A percentile compares a stretch with the other conserved stretches of the same genome.
phyloP scores from a whole-genome alignment of 2,797 vertebrate species.

The Toxotes lorentzi region DNA sequence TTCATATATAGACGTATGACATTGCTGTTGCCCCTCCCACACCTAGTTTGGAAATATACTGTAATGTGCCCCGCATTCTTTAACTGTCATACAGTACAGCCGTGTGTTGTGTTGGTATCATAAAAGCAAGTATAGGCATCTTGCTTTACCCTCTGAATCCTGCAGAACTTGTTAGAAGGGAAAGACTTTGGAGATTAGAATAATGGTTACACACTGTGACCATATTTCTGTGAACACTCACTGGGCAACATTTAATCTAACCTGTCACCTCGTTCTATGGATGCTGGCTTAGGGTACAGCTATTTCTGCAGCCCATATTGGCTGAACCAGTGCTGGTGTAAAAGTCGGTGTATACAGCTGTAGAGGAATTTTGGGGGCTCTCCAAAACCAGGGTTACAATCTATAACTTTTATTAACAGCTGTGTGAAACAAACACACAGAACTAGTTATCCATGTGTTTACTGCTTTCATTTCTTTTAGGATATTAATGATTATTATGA shows the following conservation, averaged over 20 bases:
- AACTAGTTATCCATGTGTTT: not conserved
- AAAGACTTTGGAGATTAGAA: slow-evolving; percentile 3
- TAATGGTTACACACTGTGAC: not conserved
- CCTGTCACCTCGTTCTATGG: not conserved
- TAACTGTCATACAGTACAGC: not conserved
- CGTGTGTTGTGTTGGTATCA: not conserved
- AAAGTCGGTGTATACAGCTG: not conserved
- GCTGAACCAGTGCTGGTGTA: not conserved
- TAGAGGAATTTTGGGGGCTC: not conserved
- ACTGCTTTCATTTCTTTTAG: not conserved
- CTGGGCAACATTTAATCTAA: not conserved
- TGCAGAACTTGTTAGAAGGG: not conserved
- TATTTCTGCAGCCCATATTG: not conserved
- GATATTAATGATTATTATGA: not conserved
- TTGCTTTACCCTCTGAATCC: not conserved
- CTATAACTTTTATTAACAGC: not conserved
- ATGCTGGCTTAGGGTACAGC: not conserved
- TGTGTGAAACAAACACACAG: not conserved
- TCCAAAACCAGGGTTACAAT: not conserved
- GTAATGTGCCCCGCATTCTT: not conserved
- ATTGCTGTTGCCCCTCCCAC: not conserved
- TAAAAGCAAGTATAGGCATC: not conserved
- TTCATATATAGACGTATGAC: not conserved
- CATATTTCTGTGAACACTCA: not conserved
- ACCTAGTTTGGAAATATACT: too few species aligned